These are phyloP conservation scores for Erebia epiphron DNA, from an alignment of 2,888 invertebrate species.

Conservation along the genomic window DNA sequence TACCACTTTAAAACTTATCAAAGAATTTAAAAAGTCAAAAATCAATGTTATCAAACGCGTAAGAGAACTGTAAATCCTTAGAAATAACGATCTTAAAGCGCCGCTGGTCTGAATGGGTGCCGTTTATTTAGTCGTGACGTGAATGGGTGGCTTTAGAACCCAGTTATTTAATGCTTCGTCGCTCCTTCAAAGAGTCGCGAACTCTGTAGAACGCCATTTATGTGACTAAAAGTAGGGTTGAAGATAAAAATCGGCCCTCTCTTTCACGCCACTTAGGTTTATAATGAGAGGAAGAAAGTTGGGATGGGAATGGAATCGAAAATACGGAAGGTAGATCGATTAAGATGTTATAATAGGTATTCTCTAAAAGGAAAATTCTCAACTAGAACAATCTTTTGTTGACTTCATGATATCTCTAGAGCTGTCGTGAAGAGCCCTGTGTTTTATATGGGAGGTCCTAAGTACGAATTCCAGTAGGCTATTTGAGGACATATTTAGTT, in stretches of 20 bases:
- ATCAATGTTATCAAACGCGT: constrained; percentile 30
- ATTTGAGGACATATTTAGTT: too few relatives aligned
- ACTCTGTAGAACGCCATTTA: constrained; percentile 63
- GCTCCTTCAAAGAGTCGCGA: constrained; percentile 65
- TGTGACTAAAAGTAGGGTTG: constrained; percentile 61
- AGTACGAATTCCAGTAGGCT: too few relatives aligned
- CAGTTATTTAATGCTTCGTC: constrained; percentile 73
- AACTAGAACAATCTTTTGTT: not conserved
- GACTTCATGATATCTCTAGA: not conserved
- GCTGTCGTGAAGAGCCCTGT: not conserved
- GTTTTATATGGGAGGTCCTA: too few relatives aligned
- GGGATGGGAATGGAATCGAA: constrained; percentile 23
- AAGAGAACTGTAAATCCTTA: constrained; percentile 29
- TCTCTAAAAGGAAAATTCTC: constrained; percentile 1
- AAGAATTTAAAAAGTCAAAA: constrained; percentile 25
- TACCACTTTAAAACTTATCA: not conserved
- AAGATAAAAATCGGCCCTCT: constrained; percentile 55
- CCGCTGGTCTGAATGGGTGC: constrained; percentile 35
- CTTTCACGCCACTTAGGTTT: constrained; percentile 52
- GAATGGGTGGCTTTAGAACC: constrained; percentile 58
- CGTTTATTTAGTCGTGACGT: constrained; percentile 50
- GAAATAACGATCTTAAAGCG: constrained; percentile 27
- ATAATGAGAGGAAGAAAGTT: constrained; percentile 43
- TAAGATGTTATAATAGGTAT: constrained; percentile 26
- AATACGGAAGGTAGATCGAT: constrained; percentile 28